Evolutionary conservation across 2,113 vertebrate genomes (phyloP), one percentile per base, ranked within the genome.

Genomic region (Xiphias gladius): DNA sequence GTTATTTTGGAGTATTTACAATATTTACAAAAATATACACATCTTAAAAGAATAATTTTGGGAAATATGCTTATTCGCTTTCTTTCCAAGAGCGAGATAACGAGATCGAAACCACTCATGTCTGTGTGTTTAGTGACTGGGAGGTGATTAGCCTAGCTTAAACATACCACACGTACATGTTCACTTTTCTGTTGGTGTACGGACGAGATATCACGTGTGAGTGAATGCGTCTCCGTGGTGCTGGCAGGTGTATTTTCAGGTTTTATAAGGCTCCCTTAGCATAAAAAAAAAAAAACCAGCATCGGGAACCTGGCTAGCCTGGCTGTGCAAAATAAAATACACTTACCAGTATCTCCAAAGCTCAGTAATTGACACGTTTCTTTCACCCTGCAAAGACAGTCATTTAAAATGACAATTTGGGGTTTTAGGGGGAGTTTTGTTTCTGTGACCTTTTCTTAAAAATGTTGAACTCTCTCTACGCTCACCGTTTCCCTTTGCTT

Each of bases 11-110:
- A 76, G 30, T 93, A 92, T 94, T 93, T 94, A 94, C 94, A 95
- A 73, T 90, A 93, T 94, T 86, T 74, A 94, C 92, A 95, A 72
- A 84, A 87, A 89, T 92, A 70, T 89, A 93, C 88, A 92, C 7
- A 35, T 61, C 48, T 89, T 72, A 11, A 72, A 62, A 26, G 32
- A 80, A 70, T 3, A 76, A 28, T 26, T 85, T 71, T 19, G 54
- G 55, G 10, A 82, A 84, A 69, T 54, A 35, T 17, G 7, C 4
- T 22, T n/a, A 24, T 83, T 66, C 0, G 3, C 28, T 55, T 28
- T 8, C 11, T 70, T 28, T 28, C 17, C 12, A 3, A 50, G 17
- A 30, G 12, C 12, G 16, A 72, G 17, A 72, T 12, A 4, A 17
- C 1, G 52, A 43, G 26, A 72, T 58, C 32, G 19, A 71, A 32